These are phyloP conservation scores for Saimiri boliviensis DNA, from an alignment of 2,113 vertebrate genomes.

Conservation along the genomic window DNA sequence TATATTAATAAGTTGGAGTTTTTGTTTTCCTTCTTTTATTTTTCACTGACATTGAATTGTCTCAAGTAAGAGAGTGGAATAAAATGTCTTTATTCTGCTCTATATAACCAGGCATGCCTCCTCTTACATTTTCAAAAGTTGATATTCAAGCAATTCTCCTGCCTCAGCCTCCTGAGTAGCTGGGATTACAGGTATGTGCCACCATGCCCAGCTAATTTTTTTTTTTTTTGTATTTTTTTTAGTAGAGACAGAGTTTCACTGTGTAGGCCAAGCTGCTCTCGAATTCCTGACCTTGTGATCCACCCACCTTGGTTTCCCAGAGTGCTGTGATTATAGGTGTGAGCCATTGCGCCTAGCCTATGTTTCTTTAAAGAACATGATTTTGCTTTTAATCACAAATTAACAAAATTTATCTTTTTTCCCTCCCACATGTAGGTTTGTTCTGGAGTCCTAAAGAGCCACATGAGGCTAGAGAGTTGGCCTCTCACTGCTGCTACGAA, in stretches of 20 bases:
- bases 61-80: not conserved
- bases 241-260: too few species aligned
- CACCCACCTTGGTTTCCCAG: too few species aligned
- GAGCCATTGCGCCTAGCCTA: too few species aligned
- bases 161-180: too few species aligned
- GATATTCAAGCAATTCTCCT: too few species aligned
- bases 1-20: not conserved
- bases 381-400: not conserved
- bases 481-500: not conserved
- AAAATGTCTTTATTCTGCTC: not conserved
- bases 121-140: not conserved
- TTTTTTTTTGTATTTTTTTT: too few species aligned
- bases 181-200: too few species aligned
- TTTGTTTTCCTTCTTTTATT: not conserved
- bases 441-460: not conserved
- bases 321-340: too few species aligned
- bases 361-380: not conserved
- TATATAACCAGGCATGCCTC: not conserved
- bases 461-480: not conserved
- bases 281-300: too few species aligned
- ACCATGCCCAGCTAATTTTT: too few species aligned
- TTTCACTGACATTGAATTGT: not conserved
- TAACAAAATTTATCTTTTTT: not conserved
- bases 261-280: too few species aligned
- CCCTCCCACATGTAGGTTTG: not conserved